Evolutionary conservation across 2,113 vertebrate genomes (phyloP).

Genomic region (Helogale parvula): DNA sequence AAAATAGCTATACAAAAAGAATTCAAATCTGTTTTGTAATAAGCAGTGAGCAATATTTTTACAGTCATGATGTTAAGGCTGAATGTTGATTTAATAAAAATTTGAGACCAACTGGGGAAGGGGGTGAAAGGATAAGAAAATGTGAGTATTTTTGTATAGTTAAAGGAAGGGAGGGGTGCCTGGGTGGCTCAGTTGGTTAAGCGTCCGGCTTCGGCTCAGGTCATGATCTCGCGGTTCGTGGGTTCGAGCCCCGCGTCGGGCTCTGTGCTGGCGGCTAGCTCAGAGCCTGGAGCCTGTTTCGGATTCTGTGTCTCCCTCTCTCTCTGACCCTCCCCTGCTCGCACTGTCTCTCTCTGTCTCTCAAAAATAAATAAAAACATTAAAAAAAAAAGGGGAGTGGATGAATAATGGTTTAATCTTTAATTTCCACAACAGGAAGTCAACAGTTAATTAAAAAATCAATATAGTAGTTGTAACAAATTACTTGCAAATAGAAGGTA

Average conservation of each 20-base stretch:
- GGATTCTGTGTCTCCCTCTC: too few species aligned
- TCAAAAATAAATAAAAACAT: too few species aligned
- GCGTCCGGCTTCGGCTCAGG: too few species aligned
- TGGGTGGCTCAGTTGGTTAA: too few species aligned
- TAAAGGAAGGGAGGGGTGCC: neutral
- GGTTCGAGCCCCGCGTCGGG: too few species aligned
- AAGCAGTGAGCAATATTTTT: neutral
- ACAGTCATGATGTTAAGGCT: neutral
- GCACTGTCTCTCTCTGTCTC: too few species aligned
- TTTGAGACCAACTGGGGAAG: neutral
- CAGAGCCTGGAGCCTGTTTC: too few species aligned
- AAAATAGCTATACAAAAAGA: neutral
- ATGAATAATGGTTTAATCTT: neutral
- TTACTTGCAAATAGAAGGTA: neutral
- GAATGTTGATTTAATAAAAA: neutral
- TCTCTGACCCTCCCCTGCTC: too few species aligned
- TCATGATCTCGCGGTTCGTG: too few species aligned
- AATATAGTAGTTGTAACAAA: neutral
- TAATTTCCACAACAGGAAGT: neutral
- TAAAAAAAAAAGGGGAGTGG: too few species aligned
- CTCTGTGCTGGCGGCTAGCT: too few species aligned
- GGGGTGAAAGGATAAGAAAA: neutral
- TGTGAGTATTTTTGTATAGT: neutral
- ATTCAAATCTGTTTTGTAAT: neutral
- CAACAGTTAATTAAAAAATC: neutral